Base-by-base conservation (phyloP, 2,113 vertebrate genomes). In the Pao palembangensis region DNA sequence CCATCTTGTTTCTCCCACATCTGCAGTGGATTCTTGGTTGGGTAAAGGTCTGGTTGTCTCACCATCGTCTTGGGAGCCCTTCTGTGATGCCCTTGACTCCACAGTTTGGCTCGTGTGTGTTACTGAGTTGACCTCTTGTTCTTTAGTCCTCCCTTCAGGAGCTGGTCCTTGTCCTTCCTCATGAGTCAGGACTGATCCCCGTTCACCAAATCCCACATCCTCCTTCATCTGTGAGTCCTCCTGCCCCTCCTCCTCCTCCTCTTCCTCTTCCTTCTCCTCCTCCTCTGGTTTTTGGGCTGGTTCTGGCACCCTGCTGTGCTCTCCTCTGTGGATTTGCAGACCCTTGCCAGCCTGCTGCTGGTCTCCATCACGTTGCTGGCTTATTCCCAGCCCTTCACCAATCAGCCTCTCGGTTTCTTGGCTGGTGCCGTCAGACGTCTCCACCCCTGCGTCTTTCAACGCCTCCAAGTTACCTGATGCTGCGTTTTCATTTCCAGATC, bases 61-160 rank as follows among this genome's bases (percentile, higher is more conserved):
- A 6, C 2, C 23, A 4, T 43, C 64, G 49, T 17, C 65, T 52
- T 60, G 55, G 21, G 61, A 54, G 34, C 28, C 46, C 18, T 20
- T 44, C 19, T 42, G 55, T 15, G 17, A 31, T 62, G 62, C 59
- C 23, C 5, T 6, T 20, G 69, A 23, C 72, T 67, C 60, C 31
- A 8, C 56, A 6, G 4, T 56, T 50, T 14, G 18, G 3, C 57
- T 73, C 1, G 8, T 4, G 8, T 38, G 34, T 12, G 34, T 12
- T 38, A 10, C 34, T 54, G 41, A 41, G 44, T 20, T 54, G 73
- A 73, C 55, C 23, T 64, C 42, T 58, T 41, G 41, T 21, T 61
- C 52, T 5, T 47, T 46, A 50, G 16, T 67, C 55, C 46, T 59
- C 66, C 47, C 19, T 15, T 62, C 42, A 28, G 16, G 46, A 6